Evolutionary conservation across 1,140 invertebrate genomes (phyloP), one percentile per base, ranked within the genome.

Genomic region (Eurosta solidaginis): DNA sequence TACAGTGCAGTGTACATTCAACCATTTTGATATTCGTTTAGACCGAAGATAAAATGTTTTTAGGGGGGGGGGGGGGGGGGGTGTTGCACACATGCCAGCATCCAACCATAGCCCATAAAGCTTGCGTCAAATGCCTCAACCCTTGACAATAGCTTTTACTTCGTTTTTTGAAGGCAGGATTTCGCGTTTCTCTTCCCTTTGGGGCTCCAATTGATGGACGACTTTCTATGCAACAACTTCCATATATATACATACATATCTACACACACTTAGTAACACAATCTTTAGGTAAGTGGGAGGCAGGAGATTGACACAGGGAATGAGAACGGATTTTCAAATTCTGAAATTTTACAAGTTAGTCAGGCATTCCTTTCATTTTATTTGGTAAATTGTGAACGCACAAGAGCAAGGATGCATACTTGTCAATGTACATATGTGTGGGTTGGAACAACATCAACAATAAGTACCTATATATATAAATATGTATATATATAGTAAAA

Each of bases 341-440:
- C 79, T 81, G 77, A 81, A 83, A 83, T 80, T 82, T 81, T 82
- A 78, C 79, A 80, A 83, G 80, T 82, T 82, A 83, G 83, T 85
- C 82, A 59, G 78, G n/a, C 79, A 80, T 82, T 77, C 76, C 79
- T 82, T 81, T 80, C 79, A 77, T 79, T 85, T 81, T 74, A 74
- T 68, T 68, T 68, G 59, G 36, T 68, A 68, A 81, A 80, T 78
- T 76, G 49, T 74, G 77, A 77, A 77, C 73, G 49, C 59, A 40
- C 59, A 68, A 68, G 33, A 68, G n/a, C 59, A 68, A 68, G 59
- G 33, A 68, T 68, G 59, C n/a, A 5, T 36, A 9, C 33, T 40
- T n/a, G 20, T 3, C 36, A 68, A 68, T 68, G 59, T 40, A n/a
- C n/a, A n/a, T n/a, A 68, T 40, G 59, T 42, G 59, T 33, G 29